These are phyloP conservation scores for Pseudomyrmex dendroicus DNA, from an alignment of 1,140 invertebrate species.

Conservation along the genomic window DNA sequence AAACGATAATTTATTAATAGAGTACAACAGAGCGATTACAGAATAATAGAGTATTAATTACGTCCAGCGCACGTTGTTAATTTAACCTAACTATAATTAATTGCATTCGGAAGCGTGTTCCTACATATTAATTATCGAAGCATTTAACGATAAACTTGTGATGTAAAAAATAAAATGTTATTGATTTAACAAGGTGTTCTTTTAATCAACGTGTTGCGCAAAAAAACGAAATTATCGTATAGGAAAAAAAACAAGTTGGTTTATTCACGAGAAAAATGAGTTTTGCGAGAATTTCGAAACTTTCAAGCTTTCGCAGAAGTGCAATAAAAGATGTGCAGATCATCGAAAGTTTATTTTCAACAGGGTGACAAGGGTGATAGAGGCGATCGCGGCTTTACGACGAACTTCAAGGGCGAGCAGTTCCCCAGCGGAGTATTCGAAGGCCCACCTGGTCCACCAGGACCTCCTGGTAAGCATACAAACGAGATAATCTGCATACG, in stretches of 20 bases:
- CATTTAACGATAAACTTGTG: slow-evolving; percentile 16
- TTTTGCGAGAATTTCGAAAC: too few relatives aligned
- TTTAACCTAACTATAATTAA: slow-evolving; percentile 54
- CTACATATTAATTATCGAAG: slow-evolving; percentile 46
- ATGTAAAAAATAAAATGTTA: slow-evolving; percentile 24
- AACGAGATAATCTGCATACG: slow-evolving; percentile 62
- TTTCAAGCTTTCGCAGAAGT: neutral
- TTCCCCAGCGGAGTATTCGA: slow-evolving; percentile 97
- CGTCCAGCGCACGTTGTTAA: slow-evolving; percentile 46
- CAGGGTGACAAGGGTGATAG: slow-evolving; percentile 96
- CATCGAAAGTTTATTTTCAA: slow-evolving; percentile 60
- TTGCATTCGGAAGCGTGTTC: slow-evolving; percentile 47
- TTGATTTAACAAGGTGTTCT: slow-evolving; percentile 17
- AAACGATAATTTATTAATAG: slow-evolving; percentile 49
- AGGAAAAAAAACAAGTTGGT: neutral
- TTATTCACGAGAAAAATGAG: neutral
- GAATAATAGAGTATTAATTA: slow-evolving; percentile 59
- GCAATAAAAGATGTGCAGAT: slow-evolving; percentile 12
- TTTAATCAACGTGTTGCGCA: slow-evolving; percentile 11
- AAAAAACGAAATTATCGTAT: neutral
- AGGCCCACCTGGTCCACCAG: slow-evolving; percentile 95
- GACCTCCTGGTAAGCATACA: slow-evolving; percentile 91
- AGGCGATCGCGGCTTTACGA: slow-evolving; percentile 95
- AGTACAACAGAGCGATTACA: slow-evolving; percentile 45
- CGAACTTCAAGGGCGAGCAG: slow-evolving; percentile 94